Base-by-base conservation (phyloP, 1,140 invertebrate genomes). In the Chelonus insularis region DNA sequence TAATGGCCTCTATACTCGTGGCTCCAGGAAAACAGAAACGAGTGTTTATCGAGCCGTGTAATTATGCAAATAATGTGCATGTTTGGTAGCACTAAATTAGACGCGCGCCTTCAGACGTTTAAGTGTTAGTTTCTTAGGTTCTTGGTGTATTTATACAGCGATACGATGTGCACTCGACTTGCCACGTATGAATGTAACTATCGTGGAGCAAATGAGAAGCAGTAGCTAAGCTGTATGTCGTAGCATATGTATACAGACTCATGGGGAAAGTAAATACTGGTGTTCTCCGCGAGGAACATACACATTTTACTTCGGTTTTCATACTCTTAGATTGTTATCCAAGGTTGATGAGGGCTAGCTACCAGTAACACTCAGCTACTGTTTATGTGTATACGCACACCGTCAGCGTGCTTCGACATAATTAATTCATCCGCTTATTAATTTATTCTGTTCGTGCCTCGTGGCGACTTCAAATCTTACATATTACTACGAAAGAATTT, bases 1-100 rank as follows among this genome's bases (percentile, higher is more conserved):
- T 29, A 29, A 29, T 29, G 7, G 25, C 25, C 7, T 3, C 25
- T 3, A n/a, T n/a, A n/a, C n/a, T 29, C 25, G 25, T 29, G 52
- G 52, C 52, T 55, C 36, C 52, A 60, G 62, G 65, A 64, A 67
- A 69, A 60, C 60, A 65, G 65, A 65, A 67, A 67, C 47, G 62
- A 67, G 63, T 67, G 63, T 64, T 67, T 67, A 69, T 69, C 68
- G 65, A 63, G 61, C 61, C 58, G 59, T 67, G 62, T 65, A 67
- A 69, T 69, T 69, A 69, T 69, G 68, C 65, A 67, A 69, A 69
- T 67, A 63, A 63, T 62, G 60, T 68, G 68, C 68, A 70, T 68
- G 68, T 70, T 68, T 70, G 60, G 62, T 68, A 60, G 59, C 64
- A 66, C 64, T 70, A 66, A 70, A 70, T 70, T 70, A 70, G 62